Evolutionary conservation across 1,140 invertebrate species (phyloP).

Genomic region (Alviniconcha marisindica): DNA sequence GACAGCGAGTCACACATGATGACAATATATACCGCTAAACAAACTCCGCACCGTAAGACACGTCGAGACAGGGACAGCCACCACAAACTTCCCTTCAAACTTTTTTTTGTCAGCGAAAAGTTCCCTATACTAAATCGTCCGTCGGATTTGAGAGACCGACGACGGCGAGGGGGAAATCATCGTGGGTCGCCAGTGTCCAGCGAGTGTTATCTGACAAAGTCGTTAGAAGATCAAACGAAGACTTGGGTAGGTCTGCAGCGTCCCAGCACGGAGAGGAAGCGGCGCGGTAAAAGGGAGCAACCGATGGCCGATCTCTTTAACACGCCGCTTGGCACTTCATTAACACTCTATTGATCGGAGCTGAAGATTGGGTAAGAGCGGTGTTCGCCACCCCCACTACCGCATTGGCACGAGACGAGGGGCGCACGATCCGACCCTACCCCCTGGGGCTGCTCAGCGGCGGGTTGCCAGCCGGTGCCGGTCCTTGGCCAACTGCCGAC

Average conservation of each 20-base stretch:
- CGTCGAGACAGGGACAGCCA: too few relatives aligned
- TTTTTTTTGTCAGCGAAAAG: background rate
- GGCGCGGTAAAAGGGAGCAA: background rate
- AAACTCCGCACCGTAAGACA: too few relatives aligned
- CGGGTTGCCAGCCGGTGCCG: too few relatives aligned
- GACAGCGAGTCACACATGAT: background rate
- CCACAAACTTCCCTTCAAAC: too few relatives aligned
- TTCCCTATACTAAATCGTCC: background rate
- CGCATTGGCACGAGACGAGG: background rate
- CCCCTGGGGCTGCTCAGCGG: too few relatives aligned
- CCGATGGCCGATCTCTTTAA: conserved; percentile 5
- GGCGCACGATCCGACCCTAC: conserved; percentile 8
- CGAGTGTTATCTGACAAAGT: too few relatives aligned
- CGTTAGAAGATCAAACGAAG: background rate
- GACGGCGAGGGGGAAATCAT: background rate
- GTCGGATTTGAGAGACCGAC: too few relatives aligned
- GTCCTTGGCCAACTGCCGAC: too few relatives aligned
- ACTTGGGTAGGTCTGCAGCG: background rate
- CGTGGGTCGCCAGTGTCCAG: background rate
- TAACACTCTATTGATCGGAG: conserved; percentile 16
- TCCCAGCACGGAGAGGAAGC: background rate
- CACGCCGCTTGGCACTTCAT: conserved; percentile 10
- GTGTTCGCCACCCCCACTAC: background rate
- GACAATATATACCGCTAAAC: too few relatives aligned
- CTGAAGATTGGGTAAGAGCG: background rate